Evolutionary conservation across 2,113 vertebrate species (phyloP).

Genomic region (Rafetus swinhoei): DNA sequence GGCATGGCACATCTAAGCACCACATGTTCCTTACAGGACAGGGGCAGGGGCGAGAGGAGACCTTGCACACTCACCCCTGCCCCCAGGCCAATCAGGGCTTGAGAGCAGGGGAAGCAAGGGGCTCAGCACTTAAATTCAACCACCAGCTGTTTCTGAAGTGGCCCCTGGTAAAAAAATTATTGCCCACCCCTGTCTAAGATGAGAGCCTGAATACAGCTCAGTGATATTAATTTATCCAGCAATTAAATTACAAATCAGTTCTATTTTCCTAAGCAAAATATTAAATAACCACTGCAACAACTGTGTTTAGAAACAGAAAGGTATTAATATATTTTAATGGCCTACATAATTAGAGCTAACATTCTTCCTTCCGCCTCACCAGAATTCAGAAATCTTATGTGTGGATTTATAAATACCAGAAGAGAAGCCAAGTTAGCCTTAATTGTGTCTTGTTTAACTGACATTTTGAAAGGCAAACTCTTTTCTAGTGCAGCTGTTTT

Average conservation of each 20-base stretch:
- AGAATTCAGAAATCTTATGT: slow-evolving; percentile 16
- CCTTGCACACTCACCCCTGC: too few relatives aligned
- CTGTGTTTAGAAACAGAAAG: slow-evolving; percentile 34
- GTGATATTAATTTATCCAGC: neutral
- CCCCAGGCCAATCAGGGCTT: too few relatives aligned
- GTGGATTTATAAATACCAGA: slow-evolving; percentile 23
- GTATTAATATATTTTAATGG: neutral
- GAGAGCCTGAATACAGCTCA: neutral
- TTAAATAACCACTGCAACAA: neutral
- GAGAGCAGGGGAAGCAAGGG: too few relatives aligned
- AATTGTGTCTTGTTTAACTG: slow-evolving; percentile 48
- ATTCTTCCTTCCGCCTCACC: neutral
- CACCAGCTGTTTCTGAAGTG: too few relatives aligned
- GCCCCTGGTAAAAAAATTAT: too few relatives aligned
- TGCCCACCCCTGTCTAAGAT: neutral
- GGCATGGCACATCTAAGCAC: too few relatives aligned
- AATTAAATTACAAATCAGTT: neutral
- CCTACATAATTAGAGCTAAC: neutral
- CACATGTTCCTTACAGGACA: too few relatives aligned
- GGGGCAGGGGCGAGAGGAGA: too few relatives aligned
- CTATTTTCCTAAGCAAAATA: slow-evolving; percentile 23
- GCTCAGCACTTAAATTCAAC: too few relatives aligned
- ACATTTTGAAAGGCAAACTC: slow-evolving; percentile 34
- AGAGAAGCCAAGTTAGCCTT: slow-evolving; percentile 16
- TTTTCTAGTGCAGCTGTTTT: slow-evolving; percentile 48